Percentiles rank a stretch among this genome's conserved stretches.
Conservation (phyloP, 1,140 invertebrate species). For the Anastrepha ludens region DNA sequence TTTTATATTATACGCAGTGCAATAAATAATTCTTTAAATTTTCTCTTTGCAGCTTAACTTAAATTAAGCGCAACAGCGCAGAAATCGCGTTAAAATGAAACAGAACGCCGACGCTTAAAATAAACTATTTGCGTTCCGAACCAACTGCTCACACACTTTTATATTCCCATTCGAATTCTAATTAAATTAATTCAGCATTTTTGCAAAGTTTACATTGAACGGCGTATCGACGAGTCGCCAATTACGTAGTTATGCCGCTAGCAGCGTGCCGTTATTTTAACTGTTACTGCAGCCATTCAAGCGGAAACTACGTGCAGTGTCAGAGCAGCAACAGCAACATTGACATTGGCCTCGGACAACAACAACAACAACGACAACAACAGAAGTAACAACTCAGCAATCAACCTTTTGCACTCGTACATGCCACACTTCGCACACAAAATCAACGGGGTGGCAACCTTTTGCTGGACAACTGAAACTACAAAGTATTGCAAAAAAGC, state of each 20-base stretch:
- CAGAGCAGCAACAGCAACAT: conserved; percentile 53
- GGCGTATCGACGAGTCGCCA: not conserved
- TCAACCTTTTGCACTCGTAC: conserved; percentile 5
- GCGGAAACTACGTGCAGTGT: conserved; percentile 7
- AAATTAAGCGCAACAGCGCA: not conserved
- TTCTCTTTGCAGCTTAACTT: not conserved
- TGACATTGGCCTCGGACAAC: conserved; percentile 32
- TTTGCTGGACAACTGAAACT: conserved; percentile 60
- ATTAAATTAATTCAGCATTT: conserved; percentile 49
- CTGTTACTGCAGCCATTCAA: conserved; percentile 34
- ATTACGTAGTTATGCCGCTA: conserved; percentile 34
- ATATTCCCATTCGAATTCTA: not conserved
- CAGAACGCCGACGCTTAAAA: not conserved
- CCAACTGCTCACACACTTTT: not conserved
- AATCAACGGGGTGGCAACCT: conserved; percentile 25
- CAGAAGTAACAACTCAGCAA: not conserved
- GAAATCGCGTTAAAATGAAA: not conserved
- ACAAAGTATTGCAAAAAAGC: conserved; percentile 24
- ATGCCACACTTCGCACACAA: conserved; percentile 7
- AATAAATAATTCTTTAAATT: too few species aligned
- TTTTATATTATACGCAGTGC: too few species aligned
- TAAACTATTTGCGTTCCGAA: not conserved
- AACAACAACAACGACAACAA: conserved; percentile 6
- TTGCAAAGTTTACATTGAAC: conserved; percentile 1
- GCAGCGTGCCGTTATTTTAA: conserved; percentile 51